Conservation (phyloP, 2,888 invertebrate genomes). For the Ophonus ardosiacus region DNA sequence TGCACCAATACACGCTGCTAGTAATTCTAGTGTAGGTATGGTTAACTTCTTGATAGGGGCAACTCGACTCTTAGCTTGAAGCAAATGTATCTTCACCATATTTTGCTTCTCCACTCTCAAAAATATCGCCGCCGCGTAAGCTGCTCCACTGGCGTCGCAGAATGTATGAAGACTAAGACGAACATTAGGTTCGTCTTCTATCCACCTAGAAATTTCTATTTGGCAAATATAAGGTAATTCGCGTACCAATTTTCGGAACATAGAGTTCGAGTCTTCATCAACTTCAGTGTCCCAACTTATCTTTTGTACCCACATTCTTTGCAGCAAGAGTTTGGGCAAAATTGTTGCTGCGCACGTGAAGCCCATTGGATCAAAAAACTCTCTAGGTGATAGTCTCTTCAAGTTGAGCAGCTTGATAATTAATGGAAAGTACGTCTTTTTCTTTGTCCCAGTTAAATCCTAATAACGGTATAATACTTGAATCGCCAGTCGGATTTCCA, state of each 20-base stretch:
- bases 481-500: too few species aligned
- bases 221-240: slow-evolving; percentile 56
- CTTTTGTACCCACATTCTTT: slow-evolving; percentile 60
- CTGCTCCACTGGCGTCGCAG: slow-evolving; percentile 68
- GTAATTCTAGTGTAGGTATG: slow-evolving; percentile 70
- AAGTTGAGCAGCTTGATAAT: background rate
- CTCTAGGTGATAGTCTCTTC: slow-evolving; percentile 18
- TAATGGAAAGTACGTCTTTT: background rate
- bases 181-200: slow-evolving; percentile 51
- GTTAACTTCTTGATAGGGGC: slow-evolving; percentile 67
- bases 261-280: background rate
- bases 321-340: slow-evolving; percentile 64
- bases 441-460: slow-evolving; percentile 10
- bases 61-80: slow-evolving; percentile 69
- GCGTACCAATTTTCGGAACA: slow-evolving; percentile 56
- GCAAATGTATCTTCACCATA: slow-evolving; percentile 66
- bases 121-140: slow-evolving; percentile 68
- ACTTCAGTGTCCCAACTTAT: slow-evolving; percentile 53
- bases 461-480: too few species aligned
- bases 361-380: slow-evolving; percentile 67
- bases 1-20: slow-evolving; percentile 69
- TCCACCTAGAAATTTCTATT: slow-evolving; percentile 66
- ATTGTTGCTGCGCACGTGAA: slow-evolving; percentile 66
- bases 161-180: slow-evolving; percentile 67
- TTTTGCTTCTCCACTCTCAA: slow-evolving; percentile 64